Evolutionary conservation across 2,888 invertebrate genomes (phyloP), one percentile per base, ranked within the genome.

Genomic region (Thecocarcelia acutangulata): DNA sequence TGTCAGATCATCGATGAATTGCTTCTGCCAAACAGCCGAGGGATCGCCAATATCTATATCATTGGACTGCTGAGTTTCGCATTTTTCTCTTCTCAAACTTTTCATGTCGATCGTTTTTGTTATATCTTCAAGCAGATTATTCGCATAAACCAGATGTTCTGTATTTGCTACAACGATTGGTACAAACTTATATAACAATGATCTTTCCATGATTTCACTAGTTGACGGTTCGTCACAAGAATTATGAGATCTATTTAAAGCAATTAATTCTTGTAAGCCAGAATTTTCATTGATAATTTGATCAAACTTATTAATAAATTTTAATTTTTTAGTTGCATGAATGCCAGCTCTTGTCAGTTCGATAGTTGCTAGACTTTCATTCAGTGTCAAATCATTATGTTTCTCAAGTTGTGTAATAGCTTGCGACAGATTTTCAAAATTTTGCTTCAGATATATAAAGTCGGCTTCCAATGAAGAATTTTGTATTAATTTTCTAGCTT

Each of bases 251-350:
- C 3, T 37, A 54, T 37, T 46, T 44, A 61, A 17, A 1, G 5
- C 11, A 9, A 68, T 44, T 37, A 76, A 44, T 24, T 76, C 52
- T 13, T 54, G 42, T 40, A 76, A 61, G 1, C 68, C 76, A 2
- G 3, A 1, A 69, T 76, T 76, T 24, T 52, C 59, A 21, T 19
- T 69, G 0, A 69, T 13, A 15, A 76, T 69, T 42, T 61, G 52
- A 1, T 69, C 15, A 52, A 76, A 69, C 61, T 76, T 76, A 12
- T 52, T 37, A 2, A 76, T 61, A 37, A 68, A 61, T 37, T 75
- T 68, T 2, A 15, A 3, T 0, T 56, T 66, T 21, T 76, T 52
- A 13, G 68, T 69, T 21, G 59, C 8, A 5, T 61, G 13, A 28
- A 76, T 17, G 3, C 6, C 6, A 17, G 15, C 8, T 54, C 11